Base-by-base conservation (phyloP, 2,797 vertebrate genomes). In the Enoplosus armatus region DNA sequence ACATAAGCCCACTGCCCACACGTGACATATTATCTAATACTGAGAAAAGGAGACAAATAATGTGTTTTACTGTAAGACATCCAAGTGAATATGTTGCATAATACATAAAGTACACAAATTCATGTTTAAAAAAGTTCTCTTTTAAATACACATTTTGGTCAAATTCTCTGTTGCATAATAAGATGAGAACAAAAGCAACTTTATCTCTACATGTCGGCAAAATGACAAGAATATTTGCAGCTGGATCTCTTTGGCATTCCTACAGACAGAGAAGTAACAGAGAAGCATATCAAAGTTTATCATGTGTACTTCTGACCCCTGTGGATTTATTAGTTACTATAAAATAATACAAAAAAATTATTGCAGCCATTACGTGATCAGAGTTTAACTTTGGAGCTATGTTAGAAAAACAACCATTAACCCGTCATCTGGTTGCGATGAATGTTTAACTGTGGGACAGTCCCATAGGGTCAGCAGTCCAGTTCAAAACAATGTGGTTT, bases 401-500 rank as follows among this genome's bases (percentile, higher is more conserved):
- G 47, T 47, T 71, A 39, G 24, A 55, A 60, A 75, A 82, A 74
- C 64, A 82, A 55, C 33, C 16, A 61, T 81, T 60, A 73, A 72
- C 53, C 53, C 58, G 72, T 65, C 9, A 4, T 72, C 64, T 79
- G 65, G 54, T 47, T 58, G 27, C 5, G 61, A 75, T 71, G 0
- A 63, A 26, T 31, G 54, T 84, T 82, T 77, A 45, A 72, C 45
- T 51, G 18, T 29, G 37, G 4, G 39, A 45, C 0, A 12, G 50
- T 64, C 27, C 31, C 45, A 18, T 0, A 12, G 26, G 73, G 37
- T 77, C 60, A 62, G 58, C 16, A 72, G 45, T 74, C 39, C 20
- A 59, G 35, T 72, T 69, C 5, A 20, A 59, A 63, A 61, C 48
- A 24, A 67, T 70, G 22, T 20, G 29, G 27, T 71, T 77, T 54